These are phyloP conservation scores for Mormyrus lacerda DNA, from an alignment of 2,113 vertebrate genomes.

Conservation along the genomic window DNA sequence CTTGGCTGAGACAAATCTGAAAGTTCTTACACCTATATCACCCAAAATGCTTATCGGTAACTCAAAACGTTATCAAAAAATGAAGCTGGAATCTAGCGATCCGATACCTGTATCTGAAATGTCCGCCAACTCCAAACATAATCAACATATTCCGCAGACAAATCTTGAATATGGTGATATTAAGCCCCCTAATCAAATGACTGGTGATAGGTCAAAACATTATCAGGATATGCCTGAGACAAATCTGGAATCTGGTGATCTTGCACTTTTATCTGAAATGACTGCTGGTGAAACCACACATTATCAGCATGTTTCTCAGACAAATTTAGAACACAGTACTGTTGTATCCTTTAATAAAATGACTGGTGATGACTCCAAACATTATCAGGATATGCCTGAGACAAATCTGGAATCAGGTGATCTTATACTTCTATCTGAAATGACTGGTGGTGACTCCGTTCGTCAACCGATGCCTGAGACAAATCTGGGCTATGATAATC, in stretches of 20 bases:
- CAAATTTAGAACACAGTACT: slow-evolving; percentile 24
- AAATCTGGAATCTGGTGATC: slow-evolving; percentile 26
- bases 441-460: background rate
- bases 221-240: slow-evolving; percentile 32
- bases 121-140: slow-evolving; percentile 11
- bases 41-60: slow-evolving; percentile 3
- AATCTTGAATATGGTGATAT: slow-evolving; percentile 25
- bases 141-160: slow-evolving; percentile 26
- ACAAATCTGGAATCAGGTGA: slow-evolving; percentile 30
- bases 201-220: slow-evolving; percentile 12
- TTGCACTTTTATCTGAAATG: background rate
- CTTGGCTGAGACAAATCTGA: slow-evolving; percentile 23
- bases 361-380: slow-evolving; percentile 4
- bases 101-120: background rate
- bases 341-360: slow-evolving; percentile 18
- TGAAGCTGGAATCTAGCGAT: slow-evolving; percentile 26
- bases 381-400: slow-evolving; percentile 32
- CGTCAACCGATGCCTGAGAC: slow-evolving; percentile 34
- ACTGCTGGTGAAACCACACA: slow-evolving; percentile 4
- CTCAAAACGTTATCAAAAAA: slow-evolving; percentile 26
- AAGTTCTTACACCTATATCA: slow-evolving; percentile 19
- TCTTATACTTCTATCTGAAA: slow-evolving; percentile 18
- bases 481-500: slow-evolving; percentile 10
- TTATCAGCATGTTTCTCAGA: slow-evolving; percentile 34
- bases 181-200: background rate